These are phyloP conservation scores for Ephydatia muelleri DNA, from an alignment of 37 sponge, comb jelly and placozoan genomes.

Conservation along the genomic window DNA sequence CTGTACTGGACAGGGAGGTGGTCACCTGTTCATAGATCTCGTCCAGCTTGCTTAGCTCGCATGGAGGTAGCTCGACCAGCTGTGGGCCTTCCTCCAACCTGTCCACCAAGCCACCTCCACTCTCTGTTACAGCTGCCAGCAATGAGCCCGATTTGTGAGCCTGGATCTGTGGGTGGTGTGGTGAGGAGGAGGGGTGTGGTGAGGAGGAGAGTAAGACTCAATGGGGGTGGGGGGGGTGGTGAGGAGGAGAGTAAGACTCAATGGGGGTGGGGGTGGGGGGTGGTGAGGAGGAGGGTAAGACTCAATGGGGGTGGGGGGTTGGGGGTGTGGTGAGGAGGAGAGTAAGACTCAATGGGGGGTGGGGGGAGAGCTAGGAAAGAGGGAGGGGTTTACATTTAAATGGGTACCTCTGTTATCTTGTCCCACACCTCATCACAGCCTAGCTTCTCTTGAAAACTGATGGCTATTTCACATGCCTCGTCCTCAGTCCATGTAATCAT, in stretches of 20 bases:
- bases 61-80: slow-evolving; percentile 85
- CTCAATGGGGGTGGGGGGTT: not conserved
- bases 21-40: slow-evolving; percentile 69
- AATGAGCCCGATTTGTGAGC: slow-evolving; percentile 29
- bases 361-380: not conserved
- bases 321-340: not conserved
- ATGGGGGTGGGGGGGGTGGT: not conserved
- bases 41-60: slow-evolving; percentile 84
- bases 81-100: slow-evolving; percentile 33
- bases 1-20: slow-evolving; percentile 18
- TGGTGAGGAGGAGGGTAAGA: not conserved
- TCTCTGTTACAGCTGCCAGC: slow-evolving; percentile 31
- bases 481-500: slow-evolving; percentile 96
- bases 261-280: not conserved
- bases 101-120: slow-evolving; percentile 51
- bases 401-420: slow-evolving; percentile 84
- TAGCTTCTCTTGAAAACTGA: slow-evolving; percentile 94
- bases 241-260: not conserved
- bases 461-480: slow-evolving; percentile 81
- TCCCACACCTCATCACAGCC: slow-evolving; percentile 95
- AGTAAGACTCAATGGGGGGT: not conserved
- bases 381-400: not conserved
- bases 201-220: not conserved
- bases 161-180: slow-evolving; percentile 43
- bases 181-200: not conserved